Percentiles rank a stretch among this genome's conserved stretches.
Evolutionary conservation across 2,113 vertebrate genomes (phyloP).

Genomic region (Melierax canorus): DNA sequence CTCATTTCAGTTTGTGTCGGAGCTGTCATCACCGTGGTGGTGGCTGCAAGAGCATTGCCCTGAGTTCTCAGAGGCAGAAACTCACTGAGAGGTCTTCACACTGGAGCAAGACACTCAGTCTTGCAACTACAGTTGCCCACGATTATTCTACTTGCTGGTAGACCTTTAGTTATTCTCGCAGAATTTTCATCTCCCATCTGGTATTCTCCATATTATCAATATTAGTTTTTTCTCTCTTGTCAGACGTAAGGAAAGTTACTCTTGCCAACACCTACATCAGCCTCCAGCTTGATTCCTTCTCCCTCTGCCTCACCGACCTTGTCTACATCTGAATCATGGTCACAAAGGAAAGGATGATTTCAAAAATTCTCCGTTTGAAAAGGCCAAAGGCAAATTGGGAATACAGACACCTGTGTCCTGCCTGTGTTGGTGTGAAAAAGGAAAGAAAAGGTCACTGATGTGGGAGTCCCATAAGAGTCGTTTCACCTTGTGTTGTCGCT

Average conservation of each 20-base stretch:
- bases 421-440: neutral
- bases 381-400: neutral
- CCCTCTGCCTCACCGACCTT: neutral
- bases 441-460: neutral
- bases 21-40: neutral
- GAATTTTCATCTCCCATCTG: neutral
- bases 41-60: neutral
- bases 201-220: neutral
- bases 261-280: neutral
- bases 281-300: neutral
- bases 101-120: neutral
- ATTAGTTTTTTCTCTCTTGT: neutral
- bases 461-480: neutral
- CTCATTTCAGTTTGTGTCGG: neutral
- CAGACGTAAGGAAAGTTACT: neutral
- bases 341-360: neutral
- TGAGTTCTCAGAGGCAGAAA: neutral
- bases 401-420: neutral
- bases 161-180: neutral
- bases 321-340: neutral
- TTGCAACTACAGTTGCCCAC: neutral
- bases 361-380: neutral
- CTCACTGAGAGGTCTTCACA: neutral
- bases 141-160: neutral
- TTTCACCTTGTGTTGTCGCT: neutral